Conservation (phyloP, 2,113 vertebrate genomes). For the Drymodes brunneopygia region DNA sequence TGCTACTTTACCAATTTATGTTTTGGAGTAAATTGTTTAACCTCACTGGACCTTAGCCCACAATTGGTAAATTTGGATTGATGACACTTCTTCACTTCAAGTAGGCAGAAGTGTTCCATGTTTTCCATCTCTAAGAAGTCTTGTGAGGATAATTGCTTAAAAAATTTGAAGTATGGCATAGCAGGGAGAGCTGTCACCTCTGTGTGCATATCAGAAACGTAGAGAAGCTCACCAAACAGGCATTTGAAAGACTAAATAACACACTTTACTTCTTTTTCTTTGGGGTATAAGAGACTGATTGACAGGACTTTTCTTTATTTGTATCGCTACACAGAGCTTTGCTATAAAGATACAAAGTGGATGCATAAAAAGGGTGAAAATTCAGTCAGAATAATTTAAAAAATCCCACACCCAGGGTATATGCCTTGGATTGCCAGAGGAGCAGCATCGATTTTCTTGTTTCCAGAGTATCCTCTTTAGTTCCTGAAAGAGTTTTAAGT, state of each 20-base stretch:
- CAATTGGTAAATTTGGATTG: neutral
- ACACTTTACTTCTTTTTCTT: neutral
- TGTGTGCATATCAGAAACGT: neutral
- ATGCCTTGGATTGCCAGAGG: neutral
- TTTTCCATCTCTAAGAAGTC: neutral
- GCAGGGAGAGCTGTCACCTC: neutral
- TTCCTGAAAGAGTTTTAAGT: neutral
- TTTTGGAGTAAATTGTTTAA: neutral
- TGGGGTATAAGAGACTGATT: neutral
- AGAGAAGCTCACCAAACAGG: neutral
- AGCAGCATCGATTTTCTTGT: neutral
- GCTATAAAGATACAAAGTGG: neutral
- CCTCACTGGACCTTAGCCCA: neutral
- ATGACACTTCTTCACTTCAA: neutral
- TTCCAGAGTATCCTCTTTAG: neutral
- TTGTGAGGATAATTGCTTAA: neutral
- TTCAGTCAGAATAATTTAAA: neutral
- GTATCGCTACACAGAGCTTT: neutral
- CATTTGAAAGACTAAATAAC: neutral
- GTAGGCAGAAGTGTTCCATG: fast-evolving
- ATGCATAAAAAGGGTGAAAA: neutral
- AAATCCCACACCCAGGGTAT: neutral
- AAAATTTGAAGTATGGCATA: neutral
- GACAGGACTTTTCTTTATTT: neutral
- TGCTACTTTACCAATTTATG: neutral